Evolutionary conservation across 2,888 invertebrate genomes (phyloP), one percentile per base, ranked within the genome.

Genomic region (Archips xylosteana): DNA sequence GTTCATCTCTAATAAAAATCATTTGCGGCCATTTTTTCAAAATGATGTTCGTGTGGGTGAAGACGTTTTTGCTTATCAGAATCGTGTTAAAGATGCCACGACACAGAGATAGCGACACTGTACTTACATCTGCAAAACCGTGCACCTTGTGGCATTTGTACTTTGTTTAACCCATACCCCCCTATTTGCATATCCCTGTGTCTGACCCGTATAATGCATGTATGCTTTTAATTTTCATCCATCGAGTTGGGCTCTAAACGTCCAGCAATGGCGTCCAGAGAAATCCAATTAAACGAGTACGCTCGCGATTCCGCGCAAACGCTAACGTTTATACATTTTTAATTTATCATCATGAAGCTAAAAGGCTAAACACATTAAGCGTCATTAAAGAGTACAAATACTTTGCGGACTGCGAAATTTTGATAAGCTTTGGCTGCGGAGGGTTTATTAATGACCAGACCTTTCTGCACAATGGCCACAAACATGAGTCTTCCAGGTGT

Each of bases 281-380:
- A 32, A 57, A 60, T 36, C 36, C 60, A 60, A 60, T 60, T 60
- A 60, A n/a, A n/a, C 36, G n/a, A 34, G 60, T 60, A 3, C 60
- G 36, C 60, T n/a, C 60, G 23, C n/a, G 34, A 34, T 15, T 39
- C 60, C 39, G 39, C 6, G 60, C n/a, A 34, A 34, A 60, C 60
- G 60, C n/a, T 9, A 12, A 36, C 60, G 39, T 39, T 60, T 60
- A 60, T 60, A 36, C 13, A 60, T 60, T 60, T 60, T 60, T 60
- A 60, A 60, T 60, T 60, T 39, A 60, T 60, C 60, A 60, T 36
- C 36, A 39, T 39, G n/a, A 39, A 60, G 60, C 39, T 60, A 60
- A 60, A 60, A 60, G 60, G 60, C 60, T 60, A 36, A 60, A 60
- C 34, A 60, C 60, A 60, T 60, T 60, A 60, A 34, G 60, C 60